phyloP scores from a whole-genome alignment of 2,797 vertebrate species.

The Periophthalmus magnuspinnatus region DNA sequence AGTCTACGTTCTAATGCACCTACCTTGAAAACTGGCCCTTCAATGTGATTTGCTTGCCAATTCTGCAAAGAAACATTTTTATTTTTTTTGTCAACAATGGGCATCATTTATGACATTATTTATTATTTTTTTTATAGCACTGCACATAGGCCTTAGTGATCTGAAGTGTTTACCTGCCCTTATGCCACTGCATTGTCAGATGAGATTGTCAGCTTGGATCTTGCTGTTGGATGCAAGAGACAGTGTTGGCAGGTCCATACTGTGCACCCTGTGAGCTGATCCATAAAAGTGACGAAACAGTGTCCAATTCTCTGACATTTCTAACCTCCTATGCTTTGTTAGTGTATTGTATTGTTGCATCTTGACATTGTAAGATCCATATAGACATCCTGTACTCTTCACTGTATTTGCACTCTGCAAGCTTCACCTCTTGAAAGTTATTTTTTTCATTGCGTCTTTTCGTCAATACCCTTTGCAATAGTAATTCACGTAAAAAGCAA shows the following conservation, averaged over 20 bases:
- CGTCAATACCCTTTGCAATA: too few species aligned
- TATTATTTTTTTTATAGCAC: neutral
- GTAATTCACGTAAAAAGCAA: too few species aligned
- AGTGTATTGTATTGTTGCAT: neutral
- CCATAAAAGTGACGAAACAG: neutral
- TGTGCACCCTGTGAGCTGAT: neutral
- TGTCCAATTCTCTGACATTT: neutral
- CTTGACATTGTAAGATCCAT: neutral
- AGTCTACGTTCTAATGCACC: neutral
- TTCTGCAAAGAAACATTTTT: neutral
- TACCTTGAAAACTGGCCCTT: neutral
- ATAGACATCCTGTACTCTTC: neutral
- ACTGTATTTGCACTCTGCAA: too few species aligned
- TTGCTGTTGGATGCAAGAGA: neutral
- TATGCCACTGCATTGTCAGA: neutral
- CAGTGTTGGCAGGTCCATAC: slow-evolving; percentile 2
- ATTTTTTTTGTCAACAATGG: neutral
- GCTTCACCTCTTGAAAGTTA: too few species aligned
- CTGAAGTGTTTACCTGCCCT: neutral
- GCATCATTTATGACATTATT: neutral
- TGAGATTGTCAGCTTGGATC: neutral
- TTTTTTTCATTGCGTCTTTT: too few species aligned
- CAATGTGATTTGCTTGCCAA: too few species aligned
- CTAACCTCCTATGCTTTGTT: neutral
- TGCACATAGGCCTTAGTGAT: neutral